Evolutionary conservation across 2,888 invertebrate genomes (phyloP).

Genomic region (Diplazon laetatorius): DNA sequence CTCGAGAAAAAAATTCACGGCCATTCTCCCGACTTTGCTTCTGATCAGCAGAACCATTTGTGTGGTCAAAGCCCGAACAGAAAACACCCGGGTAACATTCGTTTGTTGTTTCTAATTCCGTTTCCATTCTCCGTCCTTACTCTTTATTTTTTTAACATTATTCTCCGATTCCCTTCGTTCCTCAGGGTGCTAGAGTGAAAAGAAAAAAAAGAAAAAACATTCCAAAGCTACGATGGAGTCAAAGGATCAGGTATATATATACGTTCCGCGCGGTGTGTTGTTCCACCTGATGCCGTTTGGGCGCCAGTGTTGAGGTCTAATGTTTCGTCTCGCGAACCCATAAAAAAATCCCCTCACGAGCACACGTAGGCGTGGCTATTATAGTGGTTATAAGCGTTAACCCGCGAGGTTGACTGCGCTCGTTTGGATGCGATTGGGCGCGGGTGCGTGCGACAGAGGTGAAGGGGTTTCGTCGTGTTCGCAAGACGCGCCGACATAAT

Average conservation of each 20-base stretch:
- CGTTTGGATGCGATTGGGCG: slow-evolving; percentile 40
- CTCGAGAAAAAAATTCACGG: neutral
- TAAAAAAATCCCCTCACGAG: slow-evolving; percentile 28
- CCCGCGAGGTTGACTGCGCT: slow-evolving; percentile 25
- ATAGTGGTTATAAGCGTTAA: slow-evolving; percentile 32
- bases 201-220: slow-evolving; percentile 15
- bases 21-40: neutral
- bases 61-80: slow-evolving; percentile 1
- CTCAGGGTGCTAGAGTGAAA: slow-evolving; percentile 15
- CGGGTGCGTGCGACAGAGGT: slow-evolving; percentile 48
- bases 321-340: slow-evolving; percentile 47
- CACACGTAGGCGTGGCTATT: slow-evolving; percentile 11
- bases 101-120: slow-evolving; percentile 13
- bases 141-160: too few species aligned
- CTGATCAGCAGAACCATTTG: neutral
- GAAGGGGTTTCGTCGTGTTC: slow-evolving; percentile 52
- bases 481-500: slow-evolving; percentile 24
- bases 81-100: neutral
- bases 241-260: slow-evolving; percentile 50
- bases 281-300: slow-evolving; percentile 47
- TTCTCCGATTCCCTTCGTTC: neutral
- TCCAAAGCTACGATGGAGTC: slow-evolving; percentile 22
- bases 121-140: neutral
- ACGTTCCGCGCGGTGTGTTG: slow-evolving; percentile 44
- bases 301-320: slow-evolving; percentile 53